These are phyloP conservation scores for Diaperis boleti DNA, from an alignment of 2,888 invertebrate genomes.

Conservation along the genomic window DNA sequence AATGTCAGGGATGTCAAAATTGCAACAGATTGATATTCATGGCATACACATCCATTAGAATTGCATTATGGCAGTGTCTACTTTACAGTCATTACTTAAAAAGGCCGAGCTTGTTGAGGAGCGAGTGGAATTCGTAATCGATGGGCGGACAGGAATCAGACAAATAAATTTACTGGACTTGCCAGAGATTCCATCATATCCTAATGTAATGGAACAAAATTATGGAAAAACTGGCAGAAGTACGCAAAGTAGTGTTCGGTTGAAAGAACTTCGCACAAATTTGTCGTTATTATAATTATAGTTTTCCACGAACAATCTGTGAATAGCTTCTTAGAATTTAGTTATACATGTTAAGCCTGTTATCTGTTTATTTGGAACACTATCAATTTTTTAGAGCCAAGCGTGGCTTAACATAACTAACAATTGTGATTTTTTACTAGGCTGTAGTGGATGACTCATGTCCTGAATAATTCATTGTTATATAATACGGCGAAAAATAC, in stretches of 20 bases:
- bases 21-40: constrained; percentile 51
- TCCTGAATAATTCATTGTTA: constrained; percentile 36
- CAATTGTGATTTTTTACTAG: constrained; percentile 30
- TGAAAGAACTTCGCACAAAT: no score
- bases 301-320: no score
- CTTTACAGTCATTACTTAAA: constrained; percentile 46
- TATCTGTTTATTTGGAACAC: no score
- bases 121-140: constrained; percentile 42
- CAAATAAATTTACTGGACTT: constrained; percentile 7
- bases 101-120: constrained; percentile 39
- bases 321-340: no score
- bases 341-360: no score
- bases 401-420: no score
- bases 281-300: no score
- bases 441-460: constrained; percentile 31
- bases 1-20: constrained; percentile 57
- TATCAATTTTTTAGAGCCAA: no score
- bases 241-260: neutral
- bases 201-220: neutral
- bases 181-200: constrained; percentile 5
- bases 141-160: constrained; percentile 14
- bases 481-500: constrained; percentile 34
- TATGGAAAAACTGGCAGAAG: neutral
- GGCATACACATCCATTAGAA: constrained; percentile 46
- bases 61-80: constrained; percentile 47